Evolutionary conservation across 2,797 vertebrate species (phyloP), one percentile per base, ranked within the genome.

Genomic region (Coilia nasus): DNA sequence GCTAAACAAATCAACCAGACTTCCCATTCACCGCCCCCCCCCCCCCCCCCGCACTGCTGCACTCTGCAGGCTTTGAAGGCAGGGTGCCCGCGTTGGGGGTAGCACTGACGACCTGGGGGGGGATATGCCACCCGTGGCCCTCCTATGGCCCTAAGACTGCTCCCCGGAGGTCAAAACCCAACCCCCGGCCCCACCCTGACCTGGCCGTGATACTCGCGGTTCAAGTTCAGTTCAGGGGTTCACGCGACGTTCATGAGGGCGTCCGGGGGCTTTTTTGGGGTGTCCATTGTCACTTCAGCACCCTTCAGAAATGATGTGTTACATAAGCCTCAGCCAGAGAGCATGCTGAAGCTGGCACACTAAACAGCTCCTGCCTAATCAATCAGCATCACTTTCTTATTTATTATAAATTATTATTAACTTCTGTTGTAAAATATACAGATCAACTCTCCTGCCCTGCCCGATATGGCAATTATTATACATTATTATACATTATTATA

Each of bases 181-280:
- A 17, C 71, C 0, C 31, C 71, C 31, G 71, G 71, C 31, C 71
- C 44, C 71, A 78, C 71, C 71, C 78, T 84, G 86, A 86, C 86
- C 85, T 83, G 44, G 12, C 81, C 82, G 83, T 87, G 78, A 85
- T 46, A 83, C 35, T 81, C 56, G 31, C 85, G 47, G 94, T 93
- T 93, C 94, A 96, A 95, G 92, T 87, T 93, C 93, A 95, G 95
- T 95, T 95, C 94, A 93, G 87, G 90, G 90, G 95, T 94, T 96
- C 95, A 95, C 87, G 88, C 90, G 92, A 89, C 94, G 92, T 95
- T 96, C 94, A 90, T 92, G 1, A 31, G 25, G 67, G 35, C 19
- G 71, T 78, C 35, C 15, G 35, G 15, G 71, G 41, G 71, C 7
- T 78, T 78, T 78, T 78, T 67, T n/a, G 31, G 67, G 12, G 28